phyloP scores from a whole-genome alignment of 2,888 invertebrate species.

The Athrips mouffetella region DNA sequence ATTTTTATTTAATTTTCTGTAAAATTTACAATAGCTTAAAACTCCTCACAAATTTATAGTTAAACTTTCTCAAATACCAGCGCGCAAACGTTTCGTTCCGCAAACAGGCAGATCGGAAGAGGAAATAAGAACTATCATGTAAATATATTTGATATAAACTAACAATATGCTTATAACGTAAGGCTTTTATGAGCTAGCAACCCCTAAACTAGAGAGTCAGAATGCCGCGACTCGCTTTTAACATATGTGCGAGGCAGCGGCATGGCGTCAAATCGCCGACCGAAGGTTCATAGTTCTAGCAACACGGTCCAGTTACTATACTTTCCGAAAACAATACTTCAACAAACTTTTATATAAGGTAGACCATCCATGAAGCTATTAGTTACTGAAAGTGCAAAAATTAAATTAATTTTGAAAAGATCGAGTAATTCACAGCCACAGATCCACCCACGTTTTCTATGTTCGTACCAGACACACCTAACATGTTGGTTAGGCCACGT shows the following conservation, averaged over 20 bases:
- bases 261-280: slow-evolving; percentile 24
- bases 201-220: slow-evolving; percentile 66
- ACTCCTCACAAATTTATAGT: slow-evolving; percentile 73
- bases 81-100: slow-evolving; percentile 42
- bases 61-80: slow-evolving; percentile 57
- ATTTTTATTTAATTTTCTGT: slow-evolving; percentile 77
- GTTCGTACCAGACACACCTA: too few species aligned
- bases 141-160: slow-evolving; percentile 64
- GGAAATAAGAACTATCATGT: slow-evolving; percentile 55
- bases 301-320: background rate
- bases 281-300: background rate
- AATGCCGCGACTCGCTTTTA: slow-evolving; percentile 57
- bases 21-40: slow-evolving; percentile 79
- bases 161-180: slow-evolving; percentile 65
- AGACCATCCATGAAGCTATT: too few species aligned
- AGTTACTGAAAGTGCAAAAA: too few species aligned
- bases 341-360: too few species aligned
- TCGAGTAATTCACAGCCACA: too few species aligned
- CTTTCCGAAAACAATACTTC: too few species aligned
- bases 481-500: too few species aligned
- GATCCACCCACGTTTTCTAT: too few species aligned
- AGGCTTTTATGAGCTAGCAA: slow-evolving; percentile 60
- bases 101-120: slow-evolving; percentile 68
- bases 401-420: too few species aligned
- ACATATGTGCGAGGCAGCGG: slow-evolving; percentile 66